Evolutionary conservation across 2,888 invertebrate genomes (phyloP).

Genomic region (Clostera curtula): DNA sequence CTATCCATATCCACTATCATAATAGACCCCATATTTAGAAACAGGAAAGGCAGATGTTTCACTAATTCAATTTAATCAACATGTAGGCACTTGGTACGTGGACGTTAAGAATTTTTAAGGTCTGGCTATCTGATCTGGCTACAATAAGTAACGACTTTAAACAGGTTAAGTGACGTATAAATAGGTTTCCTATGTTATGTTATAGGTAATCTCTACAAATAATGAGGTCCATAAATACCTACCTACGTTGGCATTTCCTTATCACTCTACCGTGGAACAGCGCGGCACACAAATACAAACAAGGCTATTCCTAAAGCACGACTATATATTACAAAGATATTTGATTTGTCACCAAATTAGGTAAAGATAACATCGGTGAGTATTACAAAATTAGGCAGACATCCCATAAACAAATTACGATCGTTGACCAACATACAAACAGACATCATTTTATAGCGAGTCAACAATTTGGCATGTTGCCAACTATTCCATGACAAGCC

Average conservation of each 20-base stretch:
- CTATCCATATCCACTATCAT: slow-evolving; percentile 25
- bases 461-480: slow-evolving; percentile 54
- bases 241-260: background rate
- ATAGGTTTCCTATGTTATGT: too few species aligned
- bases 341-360: background rate
- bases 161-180: too few species aligned
- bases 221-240: background rate
- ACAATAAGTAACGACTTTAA: too few species aligned
- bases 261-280: background rate
- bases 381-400: slow-evolving; percentile 12
- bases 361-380: background rate
- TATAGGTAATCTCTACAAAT: background rate
- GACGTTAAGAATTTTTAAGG: too few species aligned
- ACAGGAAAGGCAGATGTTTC: slow-evolving; percentile 59
- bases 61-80: too few species aligned
- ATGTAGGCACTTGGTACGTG: too few species aligned
- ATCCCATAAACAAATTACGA: slow-evolving; percentile 49
- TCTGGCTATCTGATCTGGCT: too few species aligned
- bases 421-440: slow-evolving; percentile 64
- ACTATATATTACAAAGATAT: background rate
- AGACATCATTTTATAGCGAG: slow-evolving; percentile 54
- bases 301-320: background rate
- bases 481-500: slow-evolving; percentile 64
- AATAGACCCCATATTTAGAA: slow-evolving; percentile 24
- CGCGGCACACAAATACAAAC: background rate